These are phyloP conservation scores for Cylindroiulus punctatus DNA, from an alignment of 2,888 invertebrate genomes.

Conservation along the genomic window DNA sequence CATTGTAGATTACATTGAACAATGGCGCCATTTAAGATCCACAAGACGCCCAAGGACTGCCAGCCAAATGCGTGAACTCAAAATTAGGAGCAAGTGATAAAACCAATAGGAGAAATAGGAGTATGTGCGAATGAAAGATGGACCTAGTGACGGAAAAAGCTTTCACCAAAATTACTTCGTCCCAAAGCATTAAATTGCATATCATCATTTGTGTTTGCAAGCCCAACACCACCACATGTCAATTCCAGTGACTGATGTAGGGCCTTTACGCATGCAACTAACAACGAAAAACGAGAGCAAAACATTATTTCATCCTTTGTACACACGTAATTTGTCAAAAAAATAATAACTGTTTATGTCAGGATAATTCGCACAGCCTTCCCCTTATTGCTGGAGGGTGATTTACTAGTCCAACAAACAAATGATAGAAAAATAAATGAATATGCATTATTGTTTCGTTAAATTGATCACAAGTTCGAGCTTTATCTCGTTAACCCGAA, in stretches of 20 bases:
- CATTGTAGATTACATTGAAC: not conserved
- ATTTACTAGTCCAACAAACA: conserved; percentile 33
- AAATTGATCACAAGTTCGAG: conserved; percentile 8
- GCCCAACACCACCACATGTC: conserved; percentile 35
- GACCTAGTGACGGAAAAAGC: conserved; percentile 46
- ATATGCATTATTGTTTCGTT: not conserved
- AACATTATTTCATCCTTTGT: conserved; percentile 43
- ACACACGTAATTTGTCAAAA: conserved; percentile 40
- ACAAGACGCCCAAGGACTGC: not conserved
- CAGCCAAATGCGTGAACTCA: not conserved
- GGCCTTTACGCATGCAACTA: conserved; percentile 42
- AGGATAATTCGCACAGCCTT: conserved; percentile 25
- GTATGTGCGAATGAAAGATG: conserved; percentile 34
- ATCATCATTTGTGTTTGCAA: conserved; percentile 49
- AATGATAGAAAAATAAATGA: not conserved
- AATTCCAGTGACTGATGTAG: conserved; percentile 31
- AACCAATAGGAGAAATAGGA: not conserved
- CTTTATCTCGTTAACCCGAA: not conserved
- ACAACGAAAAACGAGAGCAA: conserved; percentile 19
- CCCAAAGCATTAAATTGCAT: conserved; percentile 48
- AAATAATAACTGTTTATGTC: conserved; percentile 46
- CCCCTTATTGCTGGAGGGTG: conserved; percentile 22
- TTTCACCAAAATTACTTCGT: conserved; percentile 48
- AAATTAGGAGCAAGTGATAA: conserved; percentile 27
- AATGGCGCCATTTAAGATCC: conserved; percentile 13